These are phyloP conservation scores for Macaria liturata DNA, from an alignment of 2,888 invertebrate species.

Conservation along the genomic window DNA sequence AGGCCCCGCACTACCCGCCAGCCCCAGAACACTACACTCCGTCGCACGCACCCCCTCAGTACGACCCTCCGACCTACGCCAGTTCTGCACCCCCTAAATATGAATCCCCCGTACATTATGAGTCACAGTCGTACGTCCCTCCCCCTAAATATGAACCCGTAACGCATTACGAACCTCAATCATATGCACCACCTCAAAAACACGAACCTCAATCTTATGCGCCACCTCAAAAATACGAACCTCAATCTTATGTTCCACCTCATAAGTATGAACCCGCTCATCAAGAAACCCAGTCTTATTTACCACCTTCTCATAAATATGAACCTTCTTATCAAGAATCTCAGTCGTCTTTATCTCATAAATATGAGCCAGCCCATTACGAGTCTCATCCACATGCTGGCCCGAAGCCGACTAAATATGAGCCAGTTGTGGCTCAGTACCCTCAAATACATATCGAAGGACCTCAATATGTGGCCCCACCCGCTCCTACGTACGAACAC, in stretches of 20 bases:
- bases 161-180: slow-evolving; percentile 4
- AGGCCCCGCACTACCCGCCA: slow-evolving; percentile 14
- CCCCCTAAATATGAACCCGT: slow-evolving; percentile 1
- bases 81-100: background rate
- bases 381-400: no score
- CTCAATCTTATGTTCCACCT: slow-evolving; percentile 10
- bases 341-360: no score
- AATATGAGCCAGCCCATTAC: no score
- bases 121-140: background rate
- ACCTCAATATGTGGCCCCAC: slow-evolving; percentile 36
- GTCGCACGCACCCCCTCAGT: background rate
- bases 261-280: slow-evolving; percentile 15
- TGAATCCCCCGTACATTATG: background rate
- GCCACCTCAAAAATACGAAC: slow-evolving; percentile 11
- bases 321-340: no score
- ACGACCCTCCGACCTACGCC: background rate
- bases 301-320: background rate
- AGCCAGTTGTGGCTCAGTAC: slow-evolving; percentile 9
- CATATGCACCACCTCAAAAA: slow-evolving; percentile 16
- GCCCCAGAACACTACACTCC: background rate
- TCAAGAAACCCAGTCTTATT: slow-evolving; percentile 12
- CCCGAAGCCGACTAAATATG: no score
- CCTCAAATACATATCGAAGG: slow-evolving; percentile 31
- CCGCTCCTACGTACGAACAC: slow-evolving; percentile 45
- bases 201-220: slow-evolving; percentile 17